Base-by-base conservation (phyloP, 2,113 vertebrate genomes). In the Neogobius melanostomus region DNA sequence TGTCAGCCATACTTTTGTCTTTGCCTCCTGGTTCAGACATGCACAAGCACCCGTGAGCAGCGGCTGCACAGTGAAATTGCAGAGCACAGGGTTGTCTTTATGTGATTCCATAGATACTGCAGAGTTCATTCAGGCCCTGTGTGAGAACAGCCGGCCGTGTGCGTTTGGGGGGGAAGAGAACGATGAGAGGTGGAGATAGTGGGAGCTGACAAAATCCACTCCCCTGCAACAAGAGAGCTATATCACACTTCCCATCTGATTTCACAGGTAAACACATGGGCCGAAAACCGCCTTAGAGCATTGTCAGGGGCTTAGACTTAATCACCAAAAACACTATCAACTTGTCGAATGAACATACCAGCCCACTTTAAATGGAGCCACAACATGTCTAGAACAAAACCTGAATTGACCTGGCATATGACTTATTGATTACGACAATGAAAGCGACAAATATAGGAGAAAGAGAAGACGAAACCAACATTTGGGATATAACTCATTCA, bases 1-100 rank as follows among this genome's bases (percentile, higher is more conserved):
- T 91, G 86, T 91, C 93, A 93, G 89, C 92, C 89, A 86, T 86
- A 89, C 87, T 88, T 91, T 88, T 92, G 87, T 89, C 90, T 90
- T 90, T 88, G 73, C 86, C 53, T 59, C 92, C 91, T 89, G 91
- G 93, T 93, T 92, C 84, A 88, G 92, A 92, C 93, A 91, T 87
- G 93, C 87, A 93, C 87, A 82, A 88, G 89, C 88, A 86, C 92
- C 92, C 89, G 76, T 89, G 84, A 83, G 21, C 53, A 21, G 17
- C 17, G 11, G 56, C 83, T 72, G 81, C 81, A 70, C 87, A 84
- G 84, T 87, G 89, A 61, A 89, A 88, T 89, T 89, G 90, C 87
- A 86, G 89, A 90, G 88, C 84, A 87, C 85, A 89, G 87, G 84
- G 87, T 91, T 80, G 84, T 87, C 86, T 90, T 92, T 87, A 92